Evolutionary conservation across 2,888 invertebrate genomes (phyloP), one percentile per base, ranked within the genome.

Genomic region (Fabriciana adippe): DNA sequence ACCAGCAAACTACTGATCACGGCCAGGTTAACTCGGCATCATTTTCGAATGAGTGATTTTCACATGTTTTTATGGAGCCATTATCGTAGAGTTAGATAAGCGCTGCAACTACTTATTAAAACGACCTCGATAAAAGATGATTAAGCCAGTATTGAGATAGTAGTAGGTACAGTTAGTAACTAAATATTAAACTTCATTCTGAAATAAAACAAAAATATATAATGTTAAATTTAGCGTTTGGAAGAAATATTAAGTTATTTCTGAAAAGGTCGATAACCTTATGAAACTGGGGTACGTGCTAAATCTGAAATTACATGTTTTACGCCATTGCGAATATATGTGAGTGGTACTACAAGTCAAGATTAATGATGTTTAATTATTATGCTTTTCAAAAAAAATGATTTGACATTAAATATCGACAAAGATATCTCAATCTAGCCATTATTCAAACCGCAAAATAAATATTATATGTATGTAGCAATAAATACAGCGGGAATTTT

Each of bases 1-100:
- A 81, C 75, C 79, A 78, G 79, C 78, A 76, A 75, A 78, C 73
- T 74, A 77, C 74, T 74, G 82, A 89, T 87, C 89, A 89, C 84
- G 87, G 76, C 65, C 79, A 80, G 77, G 79, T 82, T 82, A 75
- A 75, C 70, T 71, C 76, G 75, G 78, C 79, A 84, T 80, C 84
- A 86, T 75, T 80, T 76, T 59, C 73, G 68, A 69, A 73, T 71
- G 82, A 76, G 78, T 88, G 86, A 86, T 84, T 79, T 71, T 78
- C 81, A 79, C 81, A 78, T 79, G 73, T 69, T 73, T 76, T 76
- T 73, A 72, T 69, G 51, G 63, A 61, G 35, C 63, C 68, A 68
- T 56, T 69, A 62, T 59, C 61, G 61, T 67, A 68, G 54, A 56
- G 54, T 47, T 60, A 67, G 71, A 74, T 73, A 74, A 71, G 63